Conservation (phyloP, 2,797 vertebrate genomes). For the Bovichtus variegatus region DNA sequence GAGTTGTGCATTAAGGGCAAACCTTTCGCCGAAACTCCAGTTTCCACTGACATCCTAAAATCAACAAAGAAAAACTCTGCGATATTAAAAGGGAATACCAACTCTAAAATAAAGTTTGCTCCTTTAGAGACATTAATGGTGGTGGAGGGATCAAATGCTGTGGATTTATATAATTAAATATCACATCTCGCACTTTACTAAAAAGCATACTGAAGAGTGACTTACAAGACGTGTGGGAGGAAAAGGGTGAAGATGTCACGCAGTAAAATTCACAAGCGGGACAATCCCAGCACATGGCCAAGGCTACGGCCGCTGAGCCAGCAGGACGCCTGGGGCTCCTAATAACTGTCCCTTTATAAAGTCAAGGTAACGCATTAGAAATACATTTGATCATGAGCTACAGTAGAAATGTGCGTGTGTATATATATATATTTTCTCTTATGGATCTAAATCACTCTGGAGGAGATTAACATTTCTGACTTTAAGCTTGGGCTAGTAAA, state of each 20-base stretch:
- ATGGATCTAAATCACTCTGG: not conserved
- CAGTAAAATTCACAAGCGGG: conserved; percentile 15
- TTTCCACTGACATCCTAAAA: conserved; percentile 40
- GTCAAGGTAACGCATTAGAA: conserved; percentile 56
- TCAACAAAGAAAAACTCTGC: conserved; percentile 42
- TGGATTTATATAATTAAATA: conserved; percentile 56
- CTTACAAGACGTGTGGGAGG: conserved; percentile 28
- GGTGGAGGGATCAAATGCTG: conserved; percentile 55
- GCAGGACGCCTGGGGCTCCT: conserved; percentile 32
- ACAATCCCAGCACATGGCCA: conserved; percentile 40
- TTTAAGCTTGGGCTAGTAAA: conserved; percentile 26
- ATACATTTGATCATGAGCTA: conserved; percentile 59
- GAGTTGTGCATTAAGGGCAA: conserved; percentile 24
- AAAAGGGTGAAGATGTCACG: conserved; percentile 11
- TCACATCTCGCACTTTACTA: conserved; percentile 48
- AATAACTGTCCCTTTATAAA: conserved; percentile 49
- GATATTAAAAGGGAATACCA: conserved; percentile 65
- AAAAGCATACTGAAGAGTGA: conserved; percentile 33
- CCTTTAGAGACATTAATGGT: conserved; percentile 58
- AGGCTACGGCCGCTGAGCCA: conserved; percentile 2
- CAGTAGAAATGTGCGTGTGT: too few species aligned
- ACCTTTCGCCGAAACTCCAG: conserved; percentile 22
- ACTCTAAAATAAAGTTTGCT: conserved; percentile 61
- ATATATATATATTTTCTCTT: conserved; percentile 38
- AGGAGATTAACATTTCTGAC: conserved; percentile 9